Evolutionary conservation across 2,113 vertebrate genomes (phyloP).

Genomic region (Paralichthys olivaceus): DNA sequence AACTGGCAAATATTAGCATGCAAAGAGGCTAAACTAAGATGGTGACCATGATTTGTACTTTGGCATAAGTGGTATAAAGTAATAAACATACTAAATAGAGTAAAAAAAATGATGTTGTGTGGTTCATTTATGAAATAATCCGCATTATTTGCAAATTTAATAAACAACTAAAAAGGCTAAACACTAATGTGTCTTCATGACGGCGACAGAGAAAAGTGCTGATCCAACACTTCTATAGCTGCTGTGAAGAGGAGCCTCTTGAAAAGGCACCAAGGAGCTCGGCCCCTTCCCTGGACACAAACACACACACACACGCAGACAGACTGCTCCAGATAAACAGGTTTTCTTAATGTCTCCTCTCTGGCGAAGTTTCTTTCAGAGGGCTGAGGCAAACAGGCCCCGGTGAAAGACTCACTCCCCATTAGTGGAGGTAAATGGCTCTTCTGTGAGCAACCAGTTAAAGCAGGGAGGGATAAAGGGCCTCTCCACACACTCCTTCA

Average conservation of each 20-base stretch:
- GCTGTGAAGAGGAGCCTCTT: conserved; percentile 66
- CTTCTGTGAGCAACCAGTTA: conserved; percentile 78
- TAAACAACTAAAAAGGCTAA: conserved; percentile 27
- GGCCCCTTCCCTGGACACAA: conserved; percentile 44
- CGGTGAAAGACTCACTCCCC: conserved; percentile 73
- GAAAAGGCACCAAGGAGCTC: conserved; percentile 70
- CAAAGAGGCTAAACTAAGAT: no score
- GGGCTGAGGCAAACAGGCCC: conserved; percentile 64
- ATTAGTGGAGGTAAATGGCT: conserved; percentile 80
- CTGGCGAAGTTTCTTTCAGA: conserved; percentile 73
- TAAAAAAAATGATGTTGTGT: background rate
- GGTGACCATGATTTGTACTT: background rate
- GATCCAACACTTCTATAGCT: conserved; percentile 66
- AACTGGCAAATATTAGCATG: background rate
- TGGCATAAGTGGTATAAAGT: background rate
- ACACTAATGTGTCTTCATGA: conserved; percentile 57
- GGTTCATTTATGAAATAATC: conserved; percentile 24
- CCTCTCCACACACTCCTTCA: conserved; percentile 77
- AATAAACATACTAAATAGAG: background rate
- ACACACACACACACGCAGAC: conserved; percentile 31
- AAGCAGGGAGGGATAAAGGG: conserved; percentile 72
- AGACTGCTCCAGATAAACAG: conserved; percentile 73
- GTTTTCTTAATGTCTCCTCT: conserved; percentile 79
- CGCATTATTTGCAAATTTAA: conserved; percentile 18
- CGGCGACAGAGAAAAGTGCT: conserved; percentile 68